Evolutionary conservation across 2,797 vertebrate species (phyloP), one percentile per base, ranked within the genome.

Genomic region (Cossypha dichroa): DNA sequence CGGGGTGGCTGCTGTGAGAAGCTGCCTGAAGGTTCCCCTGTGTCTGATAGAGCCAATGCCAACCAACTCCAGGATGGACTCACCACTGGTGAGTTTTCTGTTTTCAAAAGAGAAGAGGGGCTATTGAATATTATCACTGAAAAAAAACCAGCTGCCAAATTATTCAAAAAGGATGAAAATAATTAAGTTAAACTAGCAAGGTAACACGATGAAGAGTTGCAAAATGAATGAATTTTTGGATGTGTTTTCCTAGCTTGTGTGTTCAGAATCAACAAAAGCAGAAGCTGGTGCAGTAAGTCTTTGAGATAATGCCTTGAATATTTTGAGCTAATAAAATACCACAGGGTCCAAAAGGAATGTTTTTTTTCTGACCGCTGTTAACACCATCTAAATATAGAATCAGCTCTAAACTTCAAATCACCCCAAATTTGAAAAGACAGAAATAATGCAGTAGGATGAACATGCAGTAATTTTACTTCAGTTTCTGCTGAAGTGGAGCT

Each of bases 261-360:
- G 43, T 95, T 88, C 90, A 55, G 62, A 96, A 89, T 93, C 60
- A 72, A 26, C 33, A 87, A 94, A 90, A 80, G 15, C 73, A 95
- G 88, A 80, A 52, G 25, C 40, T 91, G 40, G 31, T 93, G 40
- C 83, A 93, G 45, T 96, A 90, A 95, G 76, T 95, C 45, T 87
- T 49, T 69, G 77, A 87, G 68, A n/a, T 83, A 90, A 62, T 52
- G 36, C 63, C n/a, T 72, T 62, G 34, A 81, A 34, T n/a, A 34
- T 51, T 51, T 73, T 52, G 34, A 76, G 48, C 22, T 85, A 69
- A 60, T 58, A 18, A 62, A 73, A 66, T 62, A 60, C 36, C 18
- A 51, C 26, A 48, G 25, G 23, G 36, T 66, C 7, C 36, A 25
- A 21, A 67, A 48, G 25, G 36, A 58, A 21, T 68, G 15, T 55